Evolutionary conservation across 2,797 vertebrate species (phyloP).

Genomic region (Anomalospiza imberbis): DNA sequence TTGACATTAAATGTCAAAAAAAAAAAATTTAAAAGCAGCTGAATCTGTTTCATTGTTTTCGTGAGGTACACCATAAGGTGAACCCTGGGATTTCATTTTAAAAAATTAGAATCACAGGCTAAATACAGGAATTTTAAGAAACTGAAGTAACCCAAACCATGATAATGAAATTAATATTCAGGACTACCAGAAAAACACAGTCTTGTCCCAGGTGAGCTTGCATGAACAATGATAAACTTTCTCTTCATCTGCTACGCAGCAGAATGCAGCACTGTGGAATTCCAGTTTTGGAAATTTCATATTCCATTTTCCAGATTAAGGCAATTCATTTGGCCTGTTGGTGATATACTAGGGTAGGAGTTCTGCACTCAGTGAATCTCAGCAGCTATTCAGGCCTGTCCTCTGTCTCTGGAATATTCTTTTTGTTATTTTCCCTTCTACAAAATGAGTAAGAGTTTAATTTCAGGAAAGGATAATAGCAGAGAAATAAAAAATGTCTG

Average conservation of each 20-base stretch:
- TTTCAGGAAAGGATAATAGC: neutral
- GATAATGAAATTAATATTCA: neutral
- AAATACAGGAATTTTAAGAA: neutral
- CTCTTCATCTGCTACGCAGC: neutral
- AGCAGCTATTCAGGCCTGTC: neutral
- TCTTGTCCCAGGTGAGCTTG: neutral
- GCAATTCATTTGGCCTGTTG: neutral
- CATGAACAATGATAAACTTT: neutral
- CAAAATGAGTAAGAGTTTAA: neutral
- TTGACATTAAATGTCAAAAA: neutral
- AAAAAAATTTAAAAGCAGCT: neutral
- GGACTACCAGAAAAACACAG: neutral
- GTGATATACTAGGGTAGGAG: neutral
- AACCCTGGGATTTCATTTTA: neutral
- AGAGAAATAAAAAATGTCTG: neutral
- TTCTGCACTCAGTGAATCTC: neutral
- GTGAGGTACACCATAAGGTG: neutral
- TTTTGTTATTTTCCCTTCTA: neutral
- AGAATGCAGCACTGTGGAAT: neutral
- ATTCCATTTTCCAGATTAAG: neutral
- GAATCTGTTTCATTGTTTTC: neutral
- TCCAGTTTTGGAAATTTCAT: neutral
- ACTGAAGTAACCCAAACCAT: neutral
- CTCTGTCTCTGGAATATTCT: neutral
- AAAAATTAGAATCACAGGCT: neutral